phyloP scores from a whole-genome alignment of 2,888 invertebrate species.

The Agrochola lychnidis region DNA sequence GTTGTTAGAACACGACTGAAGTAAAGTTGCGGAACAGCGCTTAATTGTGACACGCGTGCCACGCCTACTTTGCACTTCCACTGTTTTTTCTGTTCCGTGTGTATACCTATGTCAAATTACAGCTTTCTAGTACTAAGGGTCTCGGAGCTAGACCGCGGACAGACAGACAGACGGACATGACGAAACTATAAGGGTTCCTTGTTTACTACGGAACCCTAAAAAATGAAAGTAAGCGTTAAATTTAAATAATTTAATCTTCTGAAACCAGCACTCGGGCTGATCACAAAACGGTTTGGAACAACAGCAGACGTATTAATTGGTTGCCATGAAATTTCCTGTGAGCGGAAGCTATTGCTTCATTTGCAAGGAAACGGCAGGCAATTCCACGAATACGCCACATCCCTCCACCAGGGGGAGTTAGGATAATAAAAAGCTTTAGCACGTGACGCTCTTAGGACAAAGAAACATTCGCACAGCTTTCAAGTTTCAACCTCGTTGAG shows the following conservation, averaged over 20 bases:
- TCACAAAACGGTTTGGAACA: constrained; percentile 31
- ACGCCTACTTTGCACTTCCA: no score
- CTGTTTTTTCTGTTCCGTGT: no score
- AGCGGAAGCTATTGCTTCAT: constrained; percentile 76
- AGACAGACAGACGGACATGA: no score
- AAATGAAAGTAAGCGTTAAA: neutral
- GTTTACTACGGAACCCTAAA: no score
- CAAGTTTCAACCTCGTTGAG: constrained; percentile 70
- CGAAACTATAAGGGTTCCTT: no score
- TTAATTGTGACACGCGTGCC: no score
- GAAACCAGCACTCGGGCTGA: constrained; percentile 9
- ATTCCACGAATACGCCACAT: constrained; percentile 69
- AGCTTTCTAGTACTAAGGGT: no score
- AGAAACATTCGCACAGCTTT: constrained; percentile 79
- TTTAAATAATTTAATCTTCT: constrained; percentile 13
- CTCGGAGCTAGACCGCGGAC: no score
- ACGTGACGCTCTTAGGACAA: constrained; percentile 85
- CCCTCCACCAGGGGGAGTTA: constrained; percentile 65
- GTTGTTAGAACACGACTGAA: no score
- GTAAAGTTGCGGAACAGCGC: no score
- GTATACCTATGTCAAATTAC: no score
- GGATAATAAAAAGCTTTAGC: constrained; percentile 85
- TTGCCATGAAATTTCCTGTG: constrained; percentile 64
- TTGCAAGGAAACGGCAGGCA: constrained; percentile 76
- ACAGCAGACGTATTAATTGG: constrained; percentile 51